Evolutionary conservation across 2,888 invertebrate genomes (phyloP), one percentile per base, ranked within the genome.

Genomic region (Micropterix aruncella): DNA sequence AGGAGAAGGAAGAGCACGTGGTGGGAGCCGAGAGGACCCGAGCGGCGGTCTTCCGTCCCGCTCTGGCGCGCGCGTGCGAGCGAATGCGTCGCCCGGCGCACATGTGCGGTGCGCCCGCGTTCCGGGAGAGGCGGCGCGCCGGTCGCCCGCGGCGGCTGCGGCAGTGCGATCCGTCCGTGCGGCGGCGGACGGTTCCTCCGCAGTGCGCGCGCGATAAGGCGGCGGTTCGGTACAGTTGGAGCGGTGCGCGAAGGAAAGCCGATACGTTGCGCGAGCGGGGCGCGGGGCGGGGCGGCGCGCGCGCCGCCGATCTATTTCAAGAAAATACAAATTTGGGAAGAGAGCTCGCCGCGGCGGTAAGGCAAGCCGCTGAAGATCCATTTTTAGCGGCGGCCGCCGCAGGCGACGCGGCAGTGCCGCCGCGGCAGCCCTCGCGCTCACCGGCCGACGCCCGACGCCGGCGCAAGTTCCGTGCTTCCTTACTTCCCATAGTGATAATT

Each of bases 381-480:
- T 69, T 70, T 70, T 70, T 70, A 70, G 70, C 67, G 65, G 68
- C 66, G 65, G 62, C 66, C 66, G 69, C 67, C 68, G 68, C 63
- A 68, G 66, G 67, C 70, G 67, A 65, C 55, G 60, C 63, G 55
- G 62, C 67, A 68, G 68, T 67, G 60, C 63, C 65, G 43, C 59
- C 55, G 59, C 62, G 62, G 61, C 66, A 66, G 62, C 60, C 64
- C 47, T 19, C 65, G 63, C 53, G 64, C 61, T 58, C 65, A 66
- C 60, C 46, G 44, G 44, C 67, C 63, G 69, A 67, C 69, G 66
- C 64, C 58, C 59, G 60, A 63, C 71, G 75, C 71, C 72, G 65
- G 73, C 72, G 76, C 74, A 72, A 79, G 84, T 83, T 84, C 87
- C 88, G 86, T 89, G 84, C 89, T 89, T 89, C 88, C 84, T 88